Evolutionary conservation across 2,113 vertebrate species (phyloP).

Genomic region (Aythya baeri): DNA sequence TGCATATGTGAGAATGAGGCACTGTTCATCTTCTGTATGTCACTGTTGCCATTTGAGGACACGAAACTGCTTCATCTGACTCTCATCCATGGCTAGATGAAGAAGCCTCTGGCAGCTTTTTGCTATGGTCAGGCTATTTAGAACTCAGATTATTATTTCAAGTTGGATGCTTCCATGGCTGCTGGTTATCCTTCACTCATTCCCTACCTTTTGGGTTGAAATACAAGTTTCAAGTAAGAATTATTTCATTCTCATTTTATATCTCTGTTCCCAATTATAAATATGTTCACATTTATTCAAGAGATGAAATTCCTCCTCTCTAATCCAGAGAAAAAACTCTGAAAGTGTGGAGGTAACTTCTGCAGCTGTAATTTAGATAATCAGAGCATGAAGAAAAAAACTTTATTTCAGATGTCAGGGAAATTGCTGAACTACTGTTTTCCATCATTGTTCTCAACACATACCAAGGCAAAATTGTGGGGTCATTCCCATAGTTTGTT

Average conservation of each 20-base stretch:
- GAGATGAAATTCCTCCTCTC: neutral
- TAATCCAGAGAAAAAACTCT: neutral
- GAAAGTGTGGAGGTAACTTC: neutral
- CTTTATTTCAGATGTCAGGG: neutral
- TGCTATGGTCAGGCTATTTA: neutral
- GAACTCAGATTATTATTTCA: neutral
- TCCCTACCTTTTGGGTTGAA: neutral
- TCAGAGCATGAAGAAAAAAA: neutral
- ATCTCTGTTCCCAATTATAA: neutral
- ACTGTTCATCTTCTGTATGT: neutral
- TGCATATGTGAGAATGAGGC: neutral
- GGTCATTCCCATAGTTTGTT: neutral
- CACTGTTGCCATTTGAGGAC: neutral
- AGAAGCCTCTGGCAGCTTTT: neutral
- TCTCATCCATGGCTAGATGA: neutral
- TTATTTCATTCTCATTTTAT: neutral
- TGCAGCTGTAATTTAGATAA: neutral
- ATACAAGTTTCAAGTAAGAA: neutral
- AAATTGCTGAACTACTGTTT: neutral
- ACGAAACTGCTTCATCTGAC: neutral
- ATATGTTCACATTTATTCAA: neutral
- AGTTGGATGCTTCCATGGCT: neutral
- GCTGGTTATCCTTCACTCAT: neutral
- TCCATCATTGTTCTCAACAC: neutral
- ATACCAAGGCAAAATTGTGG: neutral